Evolutionary conservation across 2,113 vertebrate species (phyloP).

Genomic region (Struthidea cinerea): DNA sequence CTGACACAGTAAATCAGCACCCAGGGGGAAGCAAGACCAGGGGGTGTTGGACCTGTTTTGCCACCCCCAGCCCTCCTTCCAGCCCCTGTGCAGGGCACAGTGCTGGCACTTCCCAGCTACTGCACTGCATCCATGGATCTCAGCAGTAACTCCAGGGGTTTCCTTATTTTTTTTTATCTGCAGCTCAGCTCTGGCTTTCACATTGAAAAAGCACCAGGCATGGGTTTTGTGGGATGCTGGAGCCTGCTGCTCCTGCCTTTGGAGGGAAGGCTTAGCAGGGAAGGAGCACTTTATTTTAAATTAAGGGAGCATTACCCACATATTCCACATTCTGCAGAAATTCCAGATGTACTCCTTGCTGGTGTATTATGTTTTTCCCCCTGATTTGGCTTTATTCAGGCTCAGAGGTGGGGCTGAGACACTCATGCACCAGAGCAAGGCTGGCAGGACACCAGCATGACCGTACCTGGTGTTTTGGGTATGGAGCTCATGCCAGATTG

Average conservation of each 20-base stretch:
- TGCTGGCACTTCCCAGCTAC: not conserved
- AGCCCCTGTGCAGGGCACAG: not conserved
- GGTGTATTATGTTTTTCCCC: rapidly evolving
- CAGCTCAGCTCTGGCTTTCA: not conserved
- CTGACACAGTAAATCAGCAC: not conserved
- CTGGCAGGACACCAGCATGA: not conserved
- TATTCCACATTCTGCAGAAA: not conserved
- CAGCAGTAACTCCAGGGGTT: not conserved
- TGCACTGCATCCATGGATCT: not conserved
- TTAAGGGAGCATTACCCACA: not conserved
- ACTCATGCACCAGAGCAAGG: not conserved
- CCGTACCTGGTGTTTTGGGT: rapidly evolving
- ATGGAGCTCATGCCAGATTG: not conserved
- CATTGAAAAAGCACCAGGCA: not conserved
- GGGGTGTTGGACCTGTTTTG: rapidly evolving
- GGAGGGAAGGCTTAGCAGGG: not conserved
- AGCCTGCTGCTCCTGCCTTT: not conserved
- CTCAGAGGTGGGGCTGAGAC: not conserved
- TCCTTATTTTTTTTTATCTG: not conserved
- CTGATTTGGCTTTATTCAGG: not conserved
- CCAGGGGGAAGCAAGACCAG: rapidly evolving
- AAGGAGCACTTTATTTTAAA: not conserved
- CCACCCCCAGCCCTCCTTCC: not conserved
- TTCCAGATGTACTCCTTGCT: not conserved
- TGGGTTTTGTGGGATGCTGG: not conserved